Base-by-base conservation (phyloP, 2,113 vertebrate species). In the Lethenteron reissneri region DNA sequence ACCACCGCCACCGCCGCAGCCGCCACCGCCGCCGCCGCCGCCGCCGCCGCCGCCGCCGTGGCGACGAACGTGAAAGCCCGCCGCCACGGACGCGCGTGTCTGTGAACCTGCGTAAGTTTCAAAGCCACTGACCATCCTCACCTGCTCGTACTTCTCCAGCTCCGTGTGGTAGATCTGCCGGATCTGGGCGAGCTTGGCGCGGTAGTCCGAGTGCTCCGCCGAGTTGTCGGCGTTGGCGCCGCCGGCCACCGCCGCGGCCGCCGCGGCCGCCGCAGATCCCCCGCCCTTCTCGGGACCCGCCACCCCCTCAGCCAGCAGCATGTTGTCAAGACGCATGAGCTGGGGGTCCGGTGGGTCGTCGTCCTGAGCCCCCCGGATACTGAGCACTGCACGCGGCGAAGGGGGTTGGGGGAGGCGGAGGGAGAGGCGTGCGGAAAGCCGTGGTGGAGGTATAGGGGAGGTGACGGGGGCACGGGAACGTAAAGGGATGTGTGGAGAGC, bases 71-170 rank as follows among this genome's bases (percentile, higher is more conserved):
- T 41, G 41, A 41, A 41, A 7, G 41, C 41, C 41, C 41, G 41
- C 41, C 41, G 41, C 41, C 41, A 41, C 41, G 41, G 41, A 41
- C 41, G 41, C 41, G 41, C 41, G 41, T 41, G 41, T 41, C 41
- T 41, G 41, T 41, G 41, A 41, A 41, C 41, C 41, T 41, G 41
- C 41, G 41, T 41, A 7, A 41, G 41, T 41, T 41, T 41, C 41
- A 41, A 41, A 41, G 41, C 41, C 41, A 41, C 41, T 41, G 41
- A 41, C 41, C 41, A 41, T 41, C 41, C 64, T 82, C 80, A 97
- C 92, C 88, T 97, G 92, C 75, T 97, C 92, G 2, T 97, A 97
- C 78, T 97, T 97, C 85, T 97, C 92, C 85, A 97, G 85, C 82
- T 97, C 92, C 0, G 92, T 96, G 83, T 97, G 92, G 81, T 97